phyloP scores from a whole-genome alignment of 2,888 invertebrate genomes.

The Ophion ventricosus region DNA sequence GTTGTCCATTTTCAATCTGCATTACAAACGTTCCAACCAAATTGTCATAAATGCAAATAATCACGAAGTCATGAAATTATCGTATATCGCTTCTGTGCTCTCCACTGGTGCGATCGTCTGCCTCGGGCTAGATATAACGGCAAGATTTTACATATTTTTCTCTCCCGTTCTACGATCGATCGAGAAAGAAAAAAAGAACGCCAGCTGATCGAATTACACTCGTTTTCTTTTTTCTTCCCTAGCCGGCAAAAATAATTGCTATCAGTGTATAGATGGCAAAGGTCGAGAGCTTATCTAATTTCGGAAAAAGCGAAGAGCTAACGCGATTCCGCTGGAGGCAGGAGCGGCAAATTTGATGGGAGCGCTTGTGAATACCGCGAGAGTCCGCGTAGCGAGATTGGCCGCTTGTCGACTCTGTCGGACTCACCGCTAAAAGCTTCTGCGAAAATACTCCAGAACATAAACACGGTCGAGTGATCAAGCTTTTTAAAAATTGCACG shows the following conservation, averaged over 20 bases:
- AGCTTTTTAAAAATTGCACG: too few species aligned
- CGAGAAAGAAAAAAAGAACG: too few species aligned
- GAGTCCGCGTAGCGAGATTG: conserved; percentile 27
- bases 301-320: conserved; percentile 36
- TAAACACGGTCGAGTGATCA: neutral
- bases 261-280: conserved; percentile 13
- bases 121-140: too few species aligned
- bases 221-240: neutral
- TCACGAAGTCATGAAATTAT: too few species aligned
- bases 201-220: neutral
- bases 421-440: too few species aligned
- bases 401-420: neutral
- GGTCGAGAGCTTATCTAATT: conserved; percentile 65
- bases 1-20: too few species aligned
- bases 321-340: conserved; percentile 26
- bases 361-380: neutral
- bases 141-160: too few species aligned
- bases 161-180: too few species aligned
- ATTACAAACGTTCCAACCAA: too few species aligned
- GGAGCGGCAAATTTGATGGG: conserved; percentile 9
- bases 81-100: too few species aligned
- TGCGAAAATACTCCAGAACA: neutral
- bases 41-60: too few species aligned
- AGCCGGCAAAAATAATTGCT: conserved; percentile 15
- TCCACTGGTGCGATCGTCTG: too few species aligned